Evolutionary conservation across 2,113 vertebrate species (phyloP).

Genomic region (Gymnobelideus leadbeateri): DNA sequence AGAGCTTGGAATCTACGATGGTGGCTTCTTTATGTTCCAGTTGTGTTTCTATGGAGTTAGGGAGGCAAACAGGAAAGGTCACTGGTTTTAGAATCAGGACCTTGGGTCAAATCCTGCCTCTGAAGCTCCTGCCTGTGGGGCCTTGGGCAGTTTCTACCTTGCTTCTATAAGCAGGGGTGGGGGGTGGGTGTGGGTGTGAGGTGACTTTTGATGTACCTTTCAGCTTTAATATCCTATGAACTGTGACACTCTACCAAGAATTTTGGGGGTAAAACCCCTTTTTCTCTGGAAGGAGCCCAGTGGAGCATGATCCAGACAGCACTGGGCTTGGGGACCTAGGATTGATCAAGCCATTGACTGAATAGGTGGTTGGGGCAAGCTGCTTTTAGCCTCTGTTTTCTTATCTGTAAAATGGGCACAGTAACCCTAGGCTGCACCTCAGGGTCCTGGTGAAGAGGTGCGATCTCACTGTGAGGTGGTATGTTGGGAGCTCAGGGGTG

Average conservation of each 20-base stretch:
- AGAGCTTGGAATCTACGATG: too few species aligned
- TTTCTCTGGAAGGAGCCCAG: too few species aligned
- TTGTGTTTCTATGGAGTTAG: not conserved
- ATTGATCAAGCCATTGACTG: not conserved
- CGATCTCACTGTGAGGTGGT: too few species aligned
- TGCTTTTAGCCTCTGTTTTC: not conserved
- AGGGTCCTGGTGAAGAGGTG: too few species aligned
- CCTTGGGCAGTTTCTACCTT: not conserved
- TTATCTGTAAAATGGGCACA: not conserved
- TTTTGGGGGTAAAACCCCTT: not conserved
- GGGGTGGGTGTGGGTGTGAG: not conserved
- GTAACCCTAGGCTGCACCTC: not conserved
- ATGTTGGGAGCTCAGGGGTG: too few species aligned
- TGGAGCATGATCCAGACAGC: too few species aligned
- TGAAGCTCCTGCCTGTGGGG: too few species aligned
- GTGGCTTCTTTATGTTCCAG: not conserved
- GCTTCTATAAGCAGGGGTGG: not conserved
- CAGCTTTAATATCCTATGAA: not conserved
- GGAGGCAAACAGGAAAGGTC: not conserved
- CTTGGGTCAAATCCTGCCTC: not conserved
- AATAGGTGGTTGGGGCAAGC: not conserved
- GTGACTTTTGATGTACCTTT: not conserved
- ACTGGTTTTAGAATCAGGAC: not conserved
- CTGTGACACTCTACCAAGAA: not conserved
- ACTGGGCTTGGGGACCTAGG: not conserved